Evolutionary conservation across 2,888 invertebrate genomes (phyloP), one percentile per base, ranked within the genome.

Genomic region (Cartodere bifasciata): DNA sequence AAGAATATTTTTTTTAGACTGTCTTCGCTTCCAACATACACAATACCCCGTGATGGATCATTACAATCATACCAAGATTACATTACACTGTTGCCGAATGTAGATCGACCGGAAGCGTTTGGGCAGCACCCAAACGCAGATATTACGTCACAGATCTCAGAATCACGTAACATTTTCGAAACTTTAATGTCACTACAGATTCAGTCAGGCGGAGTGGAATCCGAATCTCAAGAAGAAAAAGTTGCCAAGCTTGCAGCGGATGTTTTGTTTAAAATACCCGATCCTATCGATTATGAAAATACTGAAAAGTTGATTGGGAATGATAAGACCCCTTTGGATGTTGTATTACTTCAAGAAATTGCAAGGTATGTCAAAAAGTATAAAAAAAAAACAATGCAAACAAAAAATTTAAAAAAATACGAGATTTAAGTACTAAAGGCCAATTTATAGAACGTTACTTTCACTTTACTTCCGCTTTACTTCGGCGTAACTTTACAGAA

Each of bases 91-190:
- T 60, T 87, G 46, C 90, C 90, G 2, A 72, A 62, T 28, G 62
- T 72, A 31, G 90, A 91, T 56, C 75, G 77, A 41, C 87, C 90
- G 0, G 87, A 88, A 63, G 83, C 80, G 0, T 83, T 90, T 46
- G 90, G 90, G 0, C 88, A 90, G 52, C 88, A 90, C 59, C 74
- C 83, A 2, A 88, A 90, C 45, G 88, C 88, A 0, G 90, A 90
- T 53, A 86, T 91, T 40, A 75, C 84, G 3, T 85, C 84, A 1
- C 70, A 84, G 24, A 86, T 88, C 23, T 77, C 76, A 50, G 87
- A 88, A 50, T 76, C 84, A 0, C 58, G 77, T 37, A 65, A 69
- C 33, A 65, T 88, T 55, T 85, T 85, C 49, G 74, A 76, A 30
- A 85, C 85, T 0, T 59, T 90, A 22, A 73, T 86, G 55, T 74